Percentiles rank a stretch among this genome's conserved stretches.
Evolutionary conservation across 2,797 vertebrate species (phyloP).

Genomic region (Coreius guichenoti): DNA sequence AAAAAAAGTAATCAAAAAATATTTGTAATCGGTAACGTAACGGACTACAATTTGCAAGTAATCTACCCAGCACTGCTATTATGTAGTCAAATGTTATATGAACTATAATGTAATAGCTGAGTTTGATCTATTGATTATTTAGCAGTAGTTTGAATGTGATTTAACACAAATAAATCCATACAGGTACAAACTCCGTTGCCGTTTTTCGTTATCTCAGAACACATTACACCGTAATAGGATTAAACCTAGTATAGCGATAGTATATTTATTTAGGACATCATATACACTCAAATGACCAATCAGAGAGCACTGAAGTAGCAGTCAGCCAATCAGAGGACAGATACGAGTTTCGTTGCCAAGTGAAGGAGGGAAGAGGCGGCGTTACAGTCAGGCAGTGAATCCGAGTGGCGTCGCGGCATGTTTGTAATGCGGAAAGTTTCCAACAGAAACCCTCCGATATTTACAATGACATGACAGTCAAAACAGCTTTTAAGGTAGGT

Average conservation of each 20-base stretch:
- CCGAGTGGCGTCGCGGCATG: neutral
- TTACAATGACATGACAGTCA: neutral
- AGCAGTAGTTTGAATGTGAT: neutral
- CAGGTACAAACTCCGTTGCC: neutral
- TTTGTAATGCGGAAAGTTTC: neutral
- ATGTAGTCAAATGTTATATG: too few relatives aligned
- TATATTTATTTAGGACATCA: too few relatives aligned
- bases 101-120: neutral
- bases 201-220: neutral
- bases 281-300: neutral
- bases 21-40: too few relatives aligned
- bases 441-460: neutral
- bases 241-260: too few relatives aligned
- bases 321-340: slow-evolving; percentile 66
- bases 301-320: neutral
- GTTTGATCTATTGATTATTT: neutral
- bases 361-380: neutral
- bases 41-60: neutral
- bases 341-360: slow-evolving; percentile 21
- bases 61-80: neutral
- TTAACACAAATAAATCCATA: neutral
- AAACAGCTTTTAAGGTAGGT: neutral
- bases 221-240: too few relatives aligned
- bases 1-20: too few relatives aligned
- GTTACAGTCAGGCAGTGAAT: slow-evolving; percentile 71